These are phyloP conservation scores for Rhopalosiphum nymphaeae DNA, from an alignment of 2,888 invertebrate genomes.

Conservation along the genomic window DNA sequence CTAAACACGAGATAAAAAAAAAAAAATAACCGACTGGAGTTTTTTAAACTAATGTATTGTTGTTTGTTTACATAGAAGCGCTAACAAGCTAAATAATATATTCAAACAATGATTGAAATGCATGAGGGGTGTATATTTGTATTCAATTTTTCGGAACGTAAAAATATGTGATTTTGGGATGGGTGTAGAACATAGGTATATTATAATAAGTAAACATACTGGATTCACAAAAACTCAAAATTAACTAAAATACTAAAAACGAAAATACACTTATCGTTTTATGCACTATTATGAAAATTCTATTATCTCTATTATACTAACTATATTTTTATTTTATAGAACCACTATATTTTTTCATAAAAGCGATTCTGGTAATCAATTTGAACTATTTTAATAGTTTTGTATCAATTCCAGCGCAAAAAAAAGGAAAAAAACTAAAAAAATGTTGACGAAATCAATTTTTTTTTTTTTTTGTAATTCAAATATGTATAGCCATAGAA, in stretches of 20 bases:
- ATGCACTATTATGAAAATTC: too few species aligned
- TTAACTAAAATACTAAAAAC: neutral
- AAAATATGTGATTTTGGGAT: neutral
- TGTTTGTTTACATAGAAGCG: slow-evolving; percentile 53
- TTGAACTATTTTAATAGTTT: too few species aligned
- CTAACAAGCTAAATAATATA: slow-evolving; percentile 50
- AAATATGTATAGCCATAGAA: too few species aligned
- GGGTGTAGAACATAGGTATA: neutral
- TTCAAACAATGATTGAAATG: slow-evolving; percentile 40
- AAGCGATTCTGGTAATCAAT: too few species aligned
- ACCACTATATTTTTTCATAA: too few species aligned
- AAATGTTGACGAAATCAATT: too few species aligned
- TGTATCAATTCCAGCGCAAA: too few species aligned
- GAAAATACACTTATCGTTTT: neutral
- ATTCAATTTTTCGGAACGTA: neutral
- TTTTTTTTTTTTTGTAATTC: too few species aligned
- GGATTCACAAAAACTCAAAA: too few species aligned
- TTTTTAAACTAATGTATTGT: slow-evolving; percentile 4
- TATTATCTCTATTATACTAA: too few species aligned
- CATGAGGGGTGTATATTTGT: slow-evolving; percentile 23
- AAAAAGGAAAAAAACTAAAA: too few species aligned
- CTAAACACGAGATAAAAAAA: slow-evolving; percentile 41
- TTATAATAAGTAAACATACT: neutral
- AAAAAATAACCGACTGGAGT: slow-evolving; percentile 16
- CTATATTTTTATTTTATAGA: too few species aligned